Conservation (phyloP, 1,140 invertebrate genomes). For the Andrena cerasifolii region DNA sequence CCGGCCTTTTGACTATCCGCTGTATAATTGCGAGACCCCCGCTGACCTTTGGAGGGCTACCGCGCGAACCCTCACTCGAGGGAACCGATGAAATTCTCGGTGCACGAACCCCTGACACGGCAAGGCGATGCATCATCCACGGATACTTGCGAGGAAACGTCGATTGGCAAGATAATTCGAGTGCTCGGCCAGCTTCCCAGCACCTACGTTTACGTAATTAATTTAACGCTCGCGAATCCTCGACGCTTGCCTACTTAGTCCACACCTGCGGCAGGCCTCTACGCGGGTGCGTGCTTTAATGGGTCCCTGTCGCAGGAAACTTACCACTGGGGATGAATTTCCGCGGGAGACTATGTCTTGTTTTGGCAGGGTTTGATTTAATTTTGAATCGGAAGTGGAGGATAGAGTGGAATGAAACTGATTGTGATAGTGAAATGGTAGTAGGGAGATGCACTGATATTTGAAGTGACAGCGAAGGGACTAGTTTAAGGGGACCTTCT, state of each 20-base stretch:
- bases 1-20: neutral
- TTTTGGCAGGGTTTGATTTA: too few species aligned
- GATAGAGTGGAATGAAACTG: too few species aligned
- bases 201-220: neutral
- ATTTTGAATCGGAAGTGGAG: too few species aligned
- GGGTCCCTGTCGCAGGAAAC: too few species aligned
- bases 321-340: too few species aligned
- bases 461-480: too few species aligned
- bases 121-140: neutral
- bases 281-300: too few species aligned
- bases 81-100: neutral
- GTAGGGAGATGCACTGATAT: too few species aligned
- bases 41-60: conserved; percentile 1
- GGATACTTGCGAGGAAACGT: neutral
- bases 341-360: too few species aligned
- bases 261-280: neutral
- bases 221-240: neutral
- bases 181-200: neutral
- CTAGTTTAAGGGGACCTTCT: too few species aligned
- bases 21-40: conserved; percentile 2
- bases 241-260: neutral
- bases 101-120: neutral
- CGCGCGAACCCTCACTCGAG: neutral
- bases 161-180: neutral
- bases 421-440: too few species aligned